Conservation (phyloP, 2,888 invertebrate species). For the Platycnemis pennipes region DNA sequence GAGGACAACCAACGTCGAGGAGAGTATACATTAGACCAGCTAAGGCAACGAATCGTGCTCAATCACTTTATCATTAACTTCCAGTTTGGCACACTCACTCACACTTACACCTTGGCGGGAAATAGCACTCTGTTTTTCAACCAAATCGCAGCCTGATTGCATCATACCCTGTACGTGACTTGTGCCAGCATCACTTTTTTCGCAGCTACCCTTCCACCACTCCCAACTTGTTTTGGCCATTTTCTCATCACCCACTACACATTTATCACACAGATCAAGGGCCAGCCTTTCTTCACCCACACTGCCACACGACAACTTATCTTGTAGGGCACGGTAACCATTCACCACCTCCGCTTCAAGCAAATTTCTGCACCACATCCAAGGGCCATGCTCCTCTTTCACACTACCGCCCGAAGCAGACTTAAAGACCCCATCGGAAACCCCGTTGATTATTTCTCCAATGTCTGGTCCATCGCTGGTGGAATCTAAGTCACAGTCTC, state of each 20-base stretch:
- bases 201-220: constrained; percentile 38
- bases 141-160: not conserved
- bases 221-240: constrained; percentile 27
- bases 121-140: not conserved
- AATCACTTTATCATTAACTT: not conserved
- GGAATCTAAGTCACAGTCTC: not conserved
- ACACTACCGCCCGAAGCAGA: not conserved
- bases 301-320: not conserved
- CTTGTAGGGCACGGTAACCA: constrained; percentile 28
- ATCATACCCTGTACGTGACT: constrained; percentile 19
- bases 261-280: constrained; percentile 43
- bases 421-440: not conserved
- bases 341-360: constrained; percentile 45
- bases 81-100: constrained; percentile 19
- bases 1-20: not conserved
- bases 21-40: constrained; percentile 52
- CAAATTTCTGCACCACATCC: constrained; percentile 47
- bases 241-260: constrained; percentile 10
- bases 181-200: not conserved
- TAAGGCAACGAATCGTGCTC: constrained; percentile 47
- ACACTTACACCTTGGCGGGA: not conserved
- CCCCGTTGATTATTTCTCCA: not conserved
- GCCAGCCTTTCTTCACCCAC: constrained; percentile 41
- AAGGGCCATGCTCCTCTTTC: not conserved
- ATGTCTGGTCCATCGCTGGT: constrained; percentile 19